Evolutionary conservation across 2,888 invertebrate species (phyloP).

Genomic region (Tinea semifulvella): DNA sequence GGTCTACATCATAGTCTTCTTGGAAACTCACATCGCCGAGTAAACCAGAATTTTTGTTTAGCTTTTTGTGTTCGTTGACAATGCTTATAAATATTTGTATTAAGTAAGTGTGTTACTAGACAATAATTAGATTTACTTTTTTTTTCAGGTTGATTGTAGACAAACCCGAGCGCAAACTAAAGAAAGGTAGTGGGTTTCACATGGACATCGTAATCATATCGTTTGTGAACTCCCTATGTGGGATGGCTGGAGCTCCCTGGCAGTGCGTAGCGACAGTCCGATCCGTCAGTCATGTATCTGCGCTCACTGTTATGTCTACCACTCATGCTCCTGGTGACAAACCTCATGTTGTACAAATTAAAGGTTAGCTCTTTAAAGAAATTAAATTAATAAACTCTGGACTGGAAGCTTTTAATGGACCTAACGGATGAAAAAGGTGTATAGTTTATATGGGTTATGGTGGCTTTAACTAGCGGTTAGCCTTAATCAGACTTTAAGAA

Average conservation of each 20-base stretch:
- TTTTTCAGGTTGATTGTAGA: constrained; percentile 83
- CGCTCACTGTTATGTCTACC: constrained; percentile 92
- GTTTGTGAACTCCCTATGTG: constrained; percentile 83
- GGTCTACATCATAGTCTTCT: constrained; percentile 94
- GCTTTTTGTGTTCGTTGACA: neutral
- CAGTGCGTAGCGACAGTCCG: constrained; percentile 96
- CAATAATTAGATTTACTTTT: too few relatives aligned
- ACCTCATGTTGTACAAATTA: constrained; percentile 89
- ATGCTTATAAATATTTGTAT: neutral
- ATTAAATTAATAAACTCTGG: too few relatives aligned
- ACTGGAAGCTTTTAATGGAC: too few relatives aligned
- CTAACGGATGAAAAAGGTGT: too few relatives aligned
- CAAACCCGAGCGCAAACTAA: constrained; percentile 90
- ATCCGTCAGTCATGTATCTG: constrained; percentile 92
- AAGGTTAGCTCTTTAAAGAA: too few relatives aligned
- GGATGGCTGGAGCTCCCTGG: constrained; percentile 93
- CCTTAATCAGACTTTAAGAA: too few relatives aligned
- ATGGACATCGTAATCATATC: constrained; percentile 94
- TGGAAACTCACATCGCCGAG: constrained; percentile 98
- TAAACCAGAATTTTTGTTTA: constrained; percentile 57
- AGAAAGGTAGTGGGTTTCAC: constrained; percentile 95
- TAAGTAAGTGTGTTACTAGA: neutral
- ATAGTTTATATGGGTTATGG: too few relatives aligned
- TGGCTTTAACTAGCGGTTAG: too few relatives aligned
- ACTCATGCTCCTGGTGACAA: constrained; percentile 97